Evolutionary conservation across 1,140 invertebrate genomes (phyloP).

Genomic region (Drosophila sproati): DNA sequence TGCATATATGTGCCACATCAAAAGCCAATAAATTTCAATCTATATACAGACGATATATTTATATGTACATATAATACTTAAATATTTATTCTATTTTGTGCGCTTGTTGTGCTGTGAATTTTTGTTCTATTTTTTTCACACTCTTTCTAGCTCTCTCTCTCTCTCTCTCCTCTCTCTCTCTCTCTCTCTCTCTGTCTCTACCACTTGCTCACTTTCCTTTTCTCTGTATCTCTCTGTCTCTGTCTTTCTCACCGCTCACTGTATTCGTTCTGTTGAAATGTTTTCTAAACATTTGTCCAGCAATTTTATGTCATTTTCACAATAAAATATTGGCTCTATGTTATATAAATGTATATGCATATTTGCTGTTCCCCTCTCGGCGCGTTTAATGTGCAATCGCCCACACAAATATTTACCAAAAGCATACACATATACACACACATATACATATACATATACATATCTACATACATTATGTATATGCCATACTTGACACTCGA

Average conservation of each 20-base stretch:
- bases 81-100: slow-evolving; percentile 62
- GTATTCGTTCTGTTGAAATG: slow-evolving; percentile 57
- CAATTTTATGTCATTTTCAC: slow-evolving; percentile 66
- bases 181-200: slow-evolving; percentile 6
- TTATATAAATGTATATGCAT: slow-evolving; percentile 35
- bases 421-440: not conserved
- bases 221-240: slow-evolving; percentile 15
- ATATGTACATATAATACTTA: slow-evolving; percentile 32
- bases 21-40: slow-evolving; percentile 1
- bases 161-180: slow-evolving; percentile 21
- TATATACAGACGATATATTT: slow-evolving; percentile 25
- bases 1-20: slow-evolving; percentile 23
- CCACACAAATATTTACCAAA: slow-evolving; percentile 6
- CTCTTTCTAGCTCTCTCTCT: slow-evolving; percentile 27
- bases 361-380: slow-evolving; percentile 11
- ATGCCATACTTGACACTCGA: slow-evolving; percentile 2
- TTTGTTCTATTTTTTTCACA: slow-evolving; percentile 49
- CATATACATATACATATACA: not conserved
- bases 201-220: slow-evolving; percentile 10
- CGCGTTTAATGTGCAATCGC: slow-evolving; percentile 41
- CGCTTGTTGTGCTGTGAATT: slow-evolving; percentile 66
- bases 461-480: not conserved
- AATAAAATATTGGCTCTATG: slow-evolving; percentile 52
- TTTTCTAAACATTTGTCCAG: slow-evolving; percentile 65
- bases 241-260: slow-evolving; percentile 9